Conservation (phyloP, 1,140 invertebrate species). For the Cotesia typhae region DNA sequence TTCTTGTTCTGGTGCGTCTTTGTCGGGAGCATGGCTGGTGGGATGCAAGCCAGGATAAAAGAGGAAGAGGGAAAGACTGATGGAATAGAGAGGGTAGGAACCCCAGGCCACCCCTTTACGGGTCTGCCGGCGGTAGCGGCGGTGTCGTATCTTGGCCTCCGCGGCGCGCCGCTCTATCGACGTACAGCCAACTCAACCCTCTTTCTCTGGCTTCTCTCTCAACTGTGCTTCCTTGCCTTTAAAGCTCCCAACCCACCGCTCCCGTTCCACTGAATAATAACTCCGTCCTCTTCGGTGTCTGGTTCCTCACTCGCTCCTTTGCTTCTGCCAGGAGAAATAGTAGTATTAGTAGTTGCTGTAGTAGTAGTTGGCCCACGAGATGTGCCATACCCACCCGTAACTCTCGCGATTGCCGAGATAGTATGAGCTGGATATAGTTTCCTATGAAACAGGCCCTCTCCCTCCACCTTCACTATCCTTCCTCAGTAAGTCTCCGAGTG, state of each 20-base stretch:
- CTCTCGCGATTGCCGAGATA: conserved; percentile 57
- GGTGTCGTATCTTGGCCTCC: conserved; percentile 67
- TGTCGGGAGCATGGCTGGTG: not conserved
- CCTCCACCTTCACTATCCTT: too few relatives aligned
- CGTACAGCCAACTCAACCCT: conserved; percentile 60
- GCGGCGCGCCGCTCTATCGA: conserved; percentile 67
- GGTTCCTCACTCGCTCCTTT: conserved; percentile 4
- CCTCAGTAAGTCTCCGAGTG: too few relatives aligned
- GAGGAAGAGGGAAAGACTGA: conserved; percentile 25
- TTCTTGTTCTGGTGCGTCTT: conserved; percentile 13
- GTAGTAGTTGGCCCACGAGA: conserved; percentile 5
- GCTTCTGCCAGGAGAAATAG: not conserved
- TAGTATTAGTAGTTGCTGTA: not conserved
- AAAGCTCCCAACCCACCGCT: conserved; percentile 46
- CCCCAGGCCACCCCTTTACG: conserved; percentile 61
- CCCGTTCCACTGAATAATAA: conserved; percentile 3
- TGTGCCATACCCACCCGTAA: conserved; percentile 27
- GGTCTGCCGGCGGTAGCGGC: conserved; percentile 63
- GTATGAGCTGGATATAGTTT: conserved; percentile 43
- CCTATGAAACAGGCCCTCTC: not conserved
- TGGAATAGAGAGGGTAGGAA: conserved; percentile 45
- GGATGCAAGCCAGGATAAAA: conserved; percentile 19
- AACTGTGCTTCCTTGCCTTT: conserved; percentile 36
- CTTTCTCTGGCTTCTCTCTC: conserved; percentile 40
- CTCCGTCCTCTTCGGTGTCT: conserved; percentile 11